phyloP scores from a whole-genome alignment of 2,888 invertebrate species.

The Trichopria drosophilae region DNA sequence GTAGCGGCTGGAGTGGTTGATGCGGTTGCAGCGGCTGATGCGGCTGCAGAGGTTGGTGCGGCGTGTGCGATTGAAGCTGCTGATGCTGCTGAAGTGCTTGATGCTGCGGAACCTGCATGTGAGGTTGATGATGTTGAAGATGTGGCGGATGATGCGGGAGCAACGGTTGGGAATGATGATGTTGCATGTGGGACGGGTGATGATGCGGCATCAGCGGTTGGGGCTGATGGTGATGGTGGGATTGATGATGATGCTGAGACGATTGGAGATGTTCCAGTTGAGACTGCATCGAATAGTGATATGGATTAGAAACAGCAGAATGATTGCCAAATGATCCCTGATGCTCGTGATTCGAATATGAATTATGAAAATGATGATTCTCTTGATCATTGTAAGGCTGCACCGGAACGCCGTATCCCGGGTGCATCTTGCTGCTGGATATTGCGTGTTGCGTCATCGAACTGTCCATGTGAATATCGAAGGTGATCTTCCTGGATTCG shows the following conservation, averaged over 20 bases:
- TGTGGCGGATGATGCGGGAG: slow-evolving; percentile 34
- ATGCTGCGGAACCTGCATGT: no score
- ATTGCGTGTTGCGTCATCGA: slow-evolving; percentile 56
- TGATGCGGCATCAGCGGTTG: slow-evolving; percentile 38
- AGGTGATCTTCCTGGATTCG: slow-evolving; percentile 44
- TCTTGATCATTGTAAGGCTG: slow-evolving; percentile 54
- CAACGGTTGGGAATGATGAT: slow-evolving; percentile 39
- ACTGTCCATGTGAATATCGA: slow-evolving; percentile 56
- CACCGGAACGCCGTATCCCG: slow-evolving; percentile 40
- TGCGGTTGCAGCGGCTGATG: slow-evolving; percentile 37
- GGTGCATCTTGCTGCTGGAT: slow-evolving; percentile 46
- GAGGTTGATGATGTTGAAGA: slow-evolving; percentile 60
- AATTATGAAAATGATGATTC: slow-evolving; percentile 49
- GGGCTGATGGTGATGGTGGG: slow-evolving; percentile 55
- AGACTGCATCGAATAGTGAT: slow-evolving; percentile 51
- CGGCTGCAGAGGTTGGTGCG: slow-evolving; percentile 47
- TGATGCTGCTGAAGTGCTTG: slow-evolving; percentile 48
- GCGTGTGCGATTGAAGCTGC: slow-evolving; percentile 51
- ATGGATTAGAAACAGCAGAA: slow-evolving; percentile 45
- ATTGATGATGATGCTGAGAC: slow-evolving; percentile 52
- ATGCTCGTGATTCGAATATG: slow-evolving; percentile 46
- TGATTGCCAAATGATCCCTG: slow-evolving; percentile 46
- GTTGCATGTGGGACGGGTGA: slow-evolving; percentile 57
- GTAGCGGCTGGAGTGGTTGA: slow-evolving; percentile 35
- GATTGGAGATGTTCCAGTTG: slow-evolving; percentile 40